Conservation (phyloP, 2,113 vertebrate genomes). For the Papio anubis region DNA sequence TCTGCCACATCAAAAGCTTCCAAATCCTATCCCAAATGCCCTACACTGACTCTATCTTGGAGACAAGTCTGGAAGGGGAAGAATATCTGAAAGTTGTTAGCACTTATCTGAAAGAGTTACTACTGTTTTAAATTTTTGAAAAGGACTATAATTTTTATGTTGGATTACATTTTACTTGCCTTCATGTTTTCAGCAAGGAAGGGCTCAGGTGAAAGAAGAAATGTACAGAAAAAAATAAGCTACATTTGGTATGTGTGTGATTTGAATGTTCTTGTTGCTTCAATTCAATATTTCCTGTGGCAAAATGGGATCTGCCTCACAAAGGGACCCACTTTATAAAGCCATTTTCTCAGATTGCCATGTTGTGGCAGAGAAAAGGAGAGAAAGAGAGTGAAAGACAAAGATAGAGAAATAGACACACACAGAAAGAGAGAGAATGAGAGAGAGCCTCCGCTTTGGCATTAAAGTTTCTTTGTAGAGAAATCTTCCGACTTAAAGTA, state of each 20-base stretch:
- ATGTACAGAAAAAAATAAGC: neutral
- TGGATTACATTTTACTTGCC: neutral
- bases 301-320: neutral
- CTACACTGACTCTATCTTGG: neutral
- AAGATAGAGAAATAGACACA: neutral
- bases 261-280: neutral
- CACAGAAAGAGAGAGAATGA: neutral
- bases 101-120: neutral
- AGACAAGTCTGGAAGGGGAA: neutral
- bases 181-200: neutral
- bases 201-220: neutral
- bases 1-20: neutral
- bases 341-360: neutral
- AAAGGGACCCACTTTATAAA: neutral
- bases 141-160: neutral
- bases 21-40: neutral
- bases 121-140: neutral
- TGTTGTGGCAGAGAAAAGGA: neutral
- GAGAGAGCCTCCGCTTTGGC: neutral
- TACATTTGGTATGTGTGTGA: neutral
- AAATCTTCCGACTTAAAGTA: neutral
- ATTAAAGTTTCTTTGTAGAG: neutral
- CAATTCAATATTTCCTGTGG: neutral
- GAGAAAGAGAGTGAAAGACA: neutral
- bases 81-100: neutral